phyloP scores from a whole-genome alignment of 2,113 vertebrate species.

The Laticauda laticaudata region DNA sequence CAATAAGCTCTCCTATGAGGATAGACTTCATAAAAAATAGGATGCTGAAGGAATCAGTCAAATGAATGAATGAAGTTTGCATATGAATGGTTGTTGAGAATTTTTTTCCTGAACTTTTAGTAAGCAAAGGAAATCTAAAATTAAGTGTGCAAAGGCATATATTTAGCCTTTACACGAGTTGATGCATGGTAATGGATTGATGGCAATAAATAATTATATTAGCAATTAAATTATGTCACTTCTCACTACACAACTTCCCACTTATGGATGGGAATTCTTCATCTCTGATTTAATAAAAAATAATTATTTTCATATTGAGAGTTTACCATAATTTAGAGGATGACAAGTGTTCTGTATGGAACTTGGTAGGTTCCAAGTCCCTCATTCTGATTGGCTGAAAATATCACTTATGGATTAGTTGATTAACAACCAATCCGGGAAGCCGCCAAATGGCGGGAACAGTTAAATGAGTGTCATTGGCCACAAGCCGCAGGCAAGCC shows the following conservation, averaged over 20 bases:
- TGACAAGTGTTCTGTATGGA: not conserved
- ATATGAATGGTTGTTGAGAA: not conserved
- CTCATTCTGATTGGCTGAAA: no score
- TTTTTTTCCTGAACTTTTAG: not conserved
- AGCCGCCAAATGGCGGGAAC: no score
- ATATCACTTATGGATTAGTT: no score
- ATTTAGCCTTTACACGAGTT: not conserved
- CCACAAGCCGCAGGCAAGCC: no score
- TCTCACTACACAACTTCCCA: not conserved
- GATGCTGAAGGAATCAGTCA: not conserved
- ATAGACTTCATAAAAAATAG: not conserved
- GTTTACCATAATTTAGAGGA: not conserved
- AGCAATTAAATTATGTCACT: not conserved
- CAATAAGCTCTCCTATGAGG: not conserved
- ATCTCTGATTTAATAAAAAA: not conserved
- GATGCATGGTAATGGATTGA: not conserved
- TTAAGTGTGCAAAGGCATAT: not conserved
- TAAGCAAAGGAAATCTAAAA: not conserved
- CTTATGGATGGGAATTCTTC: not conserved
- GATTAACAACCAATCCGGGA: no score
- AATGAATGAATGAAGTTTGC: not conserved
- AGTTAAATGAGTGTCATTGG: no score
- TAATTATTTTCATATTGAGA: not conserved
- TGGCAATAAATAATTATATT: not conserved
- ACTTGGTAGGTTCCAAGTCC: no score